Evolutionary conservation across 2,888 invertebrate genomes (phyloP).

Genomic region (Lapara coniferarum): DNA sequence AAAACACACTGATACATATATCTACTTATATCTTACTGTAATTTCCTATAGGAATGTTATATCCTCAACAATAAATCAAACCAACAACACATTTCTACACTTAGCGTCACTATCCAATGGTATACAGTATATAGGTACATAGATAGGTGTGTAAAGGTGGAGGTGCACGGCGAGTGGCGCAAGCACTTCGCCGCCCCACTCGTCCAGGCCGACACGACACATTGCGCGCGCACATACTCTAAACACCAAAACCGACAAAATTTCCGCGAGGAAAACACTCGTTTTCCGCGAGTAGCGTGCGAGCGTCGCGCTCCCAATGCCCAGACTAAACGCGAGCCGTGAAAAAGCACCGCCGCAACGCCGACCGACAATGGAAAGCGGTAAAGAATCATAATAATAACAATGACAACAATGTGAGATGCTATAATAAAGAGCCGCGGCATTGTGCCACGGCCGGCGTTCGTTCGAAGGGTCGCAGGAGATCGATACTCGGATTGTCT

Average conservation of each 20-base stretch:
- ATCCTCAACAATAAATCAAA: neutral
- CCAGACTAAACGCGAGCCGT: slow-evolving; percentile 83
- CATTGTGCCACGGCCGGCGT: slow-evolving; percentile 81
- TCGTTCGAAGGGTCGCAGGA: slow-evolving; percentile 81
- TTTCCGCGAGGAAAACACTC: slow-evolving; percentile 76
- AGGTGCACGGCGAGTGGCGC: slow-evolving; percentile 34
- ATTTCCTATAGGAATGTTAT: no score
- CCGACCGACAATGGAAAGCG: slow-evolving; percentile 84
- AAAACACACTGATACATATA: no score
- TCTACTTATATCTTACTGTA: neutral
- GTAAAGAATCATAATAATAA: slow-evolving; percentile 85
- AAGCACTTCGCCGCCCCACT: slow-evolving; percentile 34
- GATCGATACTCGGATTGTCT: slow-evolving; percentile 82
- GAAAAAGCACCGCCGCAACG: slow-evolving; percentile 84
- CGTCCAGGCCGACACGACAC: slow-evolving; percentile 35
- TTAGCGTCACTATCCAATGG: slow-evolving; percentile 15
- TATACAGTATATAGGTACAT: slow-evolving; percentile 20
- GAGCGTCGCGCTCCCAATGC: slow-evolving; percentile 81
- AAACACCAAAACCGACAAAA: slow-evolving; percentile 63
- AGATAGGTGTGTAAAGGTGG: slow-evolving; percentile 26
- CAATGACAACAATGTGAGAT: slow-evolving; percentile 85
- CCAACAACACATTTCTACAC: slow-evolving; percentile 4
- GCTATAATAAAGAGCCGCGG: slow-evolving; percentile 83
- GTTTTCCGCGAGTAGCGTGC: slow-evolving; percentile 81
- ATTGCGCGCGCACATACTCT: slow-evolving; percentile 68